These are phyloP conservation scores for Mus minutoides DNA, from an alignment of 2,797 vertebrate genomes.

Conservation along the genomic window DNA sequence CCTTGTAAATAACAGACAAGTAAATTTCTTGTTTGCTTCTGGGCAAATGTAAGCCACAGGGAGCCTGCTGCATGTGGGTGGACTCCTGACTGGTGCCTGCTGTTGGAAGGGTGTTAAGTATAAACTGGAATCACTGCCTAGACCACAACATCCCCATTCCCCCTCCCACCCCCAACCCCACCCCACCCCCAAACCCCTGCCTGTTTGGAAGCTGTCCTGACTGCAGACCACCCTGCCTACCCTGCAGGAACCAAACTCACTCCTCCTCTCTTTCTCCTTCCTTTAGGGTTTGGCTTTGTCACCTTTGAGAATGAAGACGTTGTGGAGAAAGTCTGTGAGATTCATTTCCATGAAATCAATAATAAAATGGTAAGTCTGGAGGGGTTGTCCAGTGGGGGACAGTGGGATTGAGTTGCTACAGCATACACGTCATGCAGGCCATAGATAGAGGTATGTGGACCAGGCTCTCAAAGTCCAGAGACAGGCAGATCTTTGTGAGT, in stretches of 20 bases:
- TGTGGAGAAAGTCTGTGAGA: slow-evolving; percentile 99
- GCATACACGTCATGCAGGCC: neutral
- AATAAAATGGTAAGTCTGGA: slow-evolving; percentile 99
- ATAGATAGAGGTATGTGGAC: neutral
- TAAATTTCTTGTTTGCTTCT: slow-evolving; percentile 67
- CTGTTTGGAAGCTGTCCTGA: neutral
- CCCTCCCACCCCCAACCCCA: neutral
- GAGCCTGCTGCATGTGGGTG: slow-evolving; percentile 13
- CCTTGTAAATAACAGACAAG: slow-evolving; percentile 76
- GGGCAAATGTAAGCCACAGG: slow-evolving; percentile 59
- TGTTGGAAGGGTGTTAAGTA: slow-evolving; percentile 26
- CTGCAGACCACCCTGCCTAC: neutral
- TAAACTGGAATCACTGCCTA: slow-evolving; percentile 73
- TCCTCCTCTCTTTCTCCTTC: slow-evolving; percentile 65
- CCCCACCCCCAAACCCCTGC: rapidly evolving
- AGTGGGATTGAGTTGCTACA: neutral
- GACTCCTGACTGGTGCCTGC: slow-evolving; percentile 48
- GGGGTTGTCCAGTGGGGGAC: neutral
- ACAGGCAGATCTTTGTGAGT: neutral
- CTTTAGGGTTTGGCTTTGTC: slow-evolving; percentile 98
- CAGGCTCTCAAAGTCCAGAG: neutral
- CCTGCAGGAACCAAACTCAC: slow-evolving; percentile 29
- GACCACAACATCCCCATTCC: neutral
- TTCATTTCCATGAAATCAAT: slow-evolving; percentile 99
- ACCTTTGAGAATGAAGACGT: slow-evolving; percentile 99